Conservation (phyloP, 2,113 vertebrate species). For the Chrysemys picta region DNA sequence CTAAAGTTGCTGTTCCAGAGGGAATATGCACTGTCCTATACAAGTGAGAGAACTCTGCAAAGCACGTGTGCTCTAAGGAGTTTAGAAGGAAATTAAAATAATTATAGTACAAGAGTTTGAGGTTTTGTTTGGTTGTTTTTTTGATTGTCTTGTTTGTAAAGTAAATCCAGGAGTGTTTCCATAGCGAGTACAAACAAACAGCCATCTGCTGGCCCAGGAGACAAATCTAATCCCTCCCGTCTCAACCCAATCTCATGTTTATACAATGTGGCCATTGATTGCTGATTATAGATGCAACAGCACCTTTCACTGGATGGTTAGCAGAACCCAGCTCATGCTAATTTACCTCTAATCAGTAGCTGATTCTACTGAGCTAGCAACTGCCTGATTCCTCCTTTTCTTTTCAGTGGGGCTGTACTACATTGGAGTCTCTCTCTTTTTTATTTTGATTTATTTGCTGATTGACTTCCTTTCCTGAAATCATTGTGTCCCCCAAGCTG, state of each 20-base stretch:
- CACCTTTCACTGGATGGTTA: neutral
- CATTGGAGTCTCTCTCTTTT: neutral
- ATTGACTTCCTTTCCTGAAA: neutral
- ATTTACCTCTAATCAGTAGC: neutral
- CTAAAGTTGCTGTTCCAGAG: neutral
- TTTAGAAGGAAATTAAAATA: neutral
- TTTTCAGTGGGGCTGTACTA: neutral
- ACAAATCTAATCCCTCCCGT: neutral
- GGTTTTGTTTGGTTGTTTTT: neutral
- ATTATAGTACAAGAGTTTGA: neutral
- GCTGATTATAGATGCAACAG: neutral
- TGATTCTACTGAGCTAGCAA: neutral
- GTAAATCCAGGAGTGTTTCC: neutral
- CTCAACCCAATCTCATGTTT: neutral
- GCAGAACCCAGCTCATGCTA: neutral
- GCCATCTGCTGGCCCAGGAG: neutral
- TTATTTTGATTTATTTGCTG: too few species aligned
- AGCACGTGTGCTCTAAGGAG: neutral
- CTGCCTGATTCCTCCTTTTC: neutral
- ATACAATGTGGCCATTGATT: neutral
- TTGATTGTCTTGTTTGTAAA: neutral
- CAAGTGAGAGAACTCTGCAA: neutral
- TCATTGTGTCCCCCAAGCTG: neutral
- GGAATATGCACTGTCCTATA: fast-evolving
- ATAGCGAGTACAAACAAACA: neutral